Evolutionary conservation across 2,113 vertebrate genomes (phyloP), one percentile per base, ranked within the genome.

Genomic region (Sylvilagus bachmani): DNA sequence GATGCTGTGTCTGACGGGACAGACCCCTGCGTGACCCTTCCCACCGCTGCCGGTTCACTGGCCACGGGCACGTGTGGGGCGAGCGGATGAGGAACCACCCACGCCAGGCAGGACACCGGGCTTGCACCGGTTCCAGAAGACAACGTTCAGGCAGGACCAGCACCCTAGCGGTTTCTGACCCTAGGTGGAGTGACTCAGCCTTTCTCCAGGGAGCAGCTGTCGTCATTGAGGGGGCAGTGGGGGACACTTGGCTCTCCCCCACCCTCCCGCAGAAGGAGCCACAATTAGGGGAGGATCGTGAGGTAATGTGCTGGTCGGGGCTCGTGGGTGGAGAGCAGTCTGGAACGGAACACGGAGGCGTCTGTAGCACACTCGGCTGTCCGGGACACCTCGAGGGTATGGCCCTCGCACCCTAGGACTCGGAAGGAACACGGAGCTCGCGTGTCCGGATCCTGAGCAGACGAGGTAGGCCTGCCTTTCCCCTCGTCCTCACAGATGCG

Each of bases 211-310:
- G 55, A 33, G 25, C 36, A 38, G 51, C 22, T 90, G 53, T 22
- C 33, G 29, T 91, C 85, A 74, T 7, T 69, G 73, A 94, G 82
- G 58, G 69, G 12, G 44, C 38, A 58, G 3, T 69, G 12, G 17
- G 29, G 74, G n/a, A 62, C 88, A 13, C 7, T 21, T 31, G 82
- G 67, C 51, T 29, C n/a, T 27, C 1, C 25, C 8, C 10, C 21
- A 13, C 6, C 1, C 0, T 2, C 17, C 11, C 24, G 0, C 36
- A 53, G 66, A 24, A 80, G 75, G 80, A 78, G 14, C 19, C n/a
- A 33, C 27, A n/a, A 19, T 16, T 55, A 58, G 27, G n/a, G 49
- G 55, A 71, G 4, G 38, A 6, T 55, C 16, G 10, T 85, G 53
- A 78, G 33, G 24, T 85, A 44, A 85, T 3, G 27, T 21, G 77